Conservation (phyloP, 2,888 invertebrate species). For the Diabrotica balteata region DNA sequence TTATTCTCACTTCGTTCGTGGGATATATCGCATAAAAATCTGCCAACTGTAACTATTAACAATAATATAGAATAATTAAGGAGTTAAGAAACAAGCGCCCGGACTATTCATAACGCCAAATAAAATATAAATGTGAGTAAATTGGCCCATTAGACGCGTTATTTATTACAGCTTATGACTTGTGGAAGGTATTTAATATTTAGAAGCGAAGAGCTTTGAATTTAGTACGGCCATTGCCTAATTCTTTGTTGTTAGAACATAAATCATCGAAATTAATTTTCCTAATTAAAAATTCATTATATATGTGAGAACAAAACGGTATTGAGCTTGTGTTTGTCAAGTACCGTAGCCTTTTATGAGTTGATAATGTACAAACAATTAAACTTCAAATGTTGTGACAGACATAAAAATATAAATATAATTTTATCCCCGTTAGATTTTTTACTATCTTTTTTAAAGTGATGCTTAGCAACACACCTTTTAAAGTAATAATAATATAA, state of each 20-base stretch:
- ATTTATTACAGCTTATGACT: conserved; percentile 18
- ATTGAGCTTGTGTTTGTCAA: too few relatives aligned
- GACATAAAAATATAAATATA: too few relatives aligned
- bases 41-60: neutral
- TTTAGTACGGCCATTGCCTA: conserved; percentile 15
- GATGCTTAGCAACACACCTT: too few relatives aligned
- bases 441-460: too few relatives aligned
- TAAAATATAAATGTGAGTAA: conserved; percentile 25
- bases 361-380: too few relatives aligned
- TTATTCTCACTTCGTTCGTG: too few relatives aligned
- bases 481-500: too few relatives aligned
- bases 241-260: conserved; percentile 14
- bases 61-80: neutral
- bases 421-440: too few relatives aligned
- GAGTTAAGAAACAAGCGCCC: neutral
- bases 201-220: conserved; percentile 6
- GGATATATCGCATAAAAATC: too few relatives aligned
- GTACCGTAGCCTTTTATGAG: too few relatives aligned
- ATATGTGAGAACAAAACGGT: conserved; percentile 11
- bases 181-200: conserved; percentile 12
- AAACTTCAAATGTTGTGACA: too few relatives aligned
- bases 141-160: conserved; percentile 24
- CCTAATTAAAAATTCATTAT: conserved; percentile 22
- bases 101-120: conserved; percentile 8
- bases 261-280: conserved; percentile 16